Evolutionary conservation across 2,797 vertebrate genomes (phyloP).

Genomic region (Poliocrania exsul): DNA sequence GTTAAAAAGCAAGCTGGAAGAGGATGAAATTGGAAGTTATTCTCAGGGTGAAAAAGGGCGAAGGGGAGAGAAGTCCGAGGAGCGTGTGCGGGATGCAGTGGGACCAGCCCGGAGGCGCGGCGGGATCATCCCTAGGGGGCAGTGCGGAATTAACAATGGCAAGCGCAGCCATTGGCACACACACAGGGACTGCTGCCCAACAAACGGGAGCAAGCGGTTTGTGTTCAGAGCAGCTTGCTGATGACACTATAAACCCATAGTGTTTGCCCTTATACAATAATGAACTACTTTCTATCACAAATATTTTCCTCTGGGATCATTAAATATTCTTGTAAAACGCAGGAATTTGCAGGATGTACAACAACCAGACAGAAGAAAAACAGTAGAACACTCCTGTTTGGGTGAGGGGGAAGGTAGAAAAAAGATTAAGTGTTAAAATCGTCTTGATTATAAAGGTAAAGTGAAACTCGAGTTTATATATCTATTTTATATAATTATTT

Average conservation of each 20-base stretch:
- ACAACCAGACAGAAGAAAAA: not conserved
- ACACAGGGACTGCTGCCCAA: not conserved
- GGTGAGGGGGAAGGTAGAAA: not conserved
- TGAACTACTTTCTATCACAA: not conserved
- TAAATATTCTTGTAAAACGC: not conserved
- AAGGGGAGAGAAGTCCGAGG: not conserved
- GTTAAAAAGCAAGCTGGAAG: not conserved
- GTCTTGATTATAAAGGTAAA: not conserved
- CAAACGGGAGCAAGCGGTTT: not conserved
- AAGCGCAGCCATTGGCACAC: slow-evolving; percentile 39
- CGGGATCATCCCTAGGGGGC: slow-evolving; percentile 69
- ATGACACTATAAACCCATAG: not conserved
- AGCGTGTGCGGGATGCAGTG: not conserved
- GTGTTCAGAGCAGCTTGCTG: slow-evolving; percentile 16
- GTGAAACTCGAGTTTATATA: not conserved
- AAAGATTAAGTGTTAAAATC: not conserved
- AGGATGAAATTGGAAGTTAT: not conserved
- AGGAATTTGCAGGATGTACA: not conserved
- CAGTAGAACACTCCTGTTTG: not conserved
- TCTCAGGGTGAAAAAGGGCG: not conserved
- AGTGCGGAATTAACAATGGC: slow-evolving; percentile 68
- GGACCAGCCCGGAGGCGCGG: not conserved
- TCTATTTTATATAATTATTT: not conserved
- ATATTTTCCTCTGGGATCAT: not conserved
- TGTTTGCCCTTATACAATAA: not conserved